A percentile compares a stretch with the other conserved stretches of the same genome.
These are phyloP conservation scores for Theristicus caerulescens DNA, from an alignment of 2,113 vertebrate genomes.

Conservation along the genomic window DNA sequence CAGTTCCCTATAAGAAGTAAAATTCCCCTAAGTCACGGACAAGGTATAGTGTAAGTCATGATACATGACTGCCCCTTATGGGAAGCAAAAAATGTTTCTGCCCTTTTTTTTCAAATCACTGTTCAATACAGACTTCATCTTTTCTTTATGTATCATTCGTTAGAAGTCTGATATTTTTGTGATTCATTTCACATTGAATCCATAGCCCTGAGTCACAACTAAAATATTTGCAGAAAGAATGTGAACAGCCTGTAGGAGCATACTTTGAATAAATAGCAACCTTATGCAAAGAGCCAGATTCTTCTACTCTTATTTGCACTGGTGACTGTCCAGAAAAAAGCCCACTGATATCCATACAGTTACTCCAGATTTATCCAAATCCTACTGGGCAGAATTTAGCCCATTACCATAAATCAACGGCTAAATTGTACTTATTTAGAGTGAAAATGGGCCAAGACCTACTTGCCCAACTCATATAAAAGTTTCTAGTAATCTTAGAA, in stretches of 20 bases:
- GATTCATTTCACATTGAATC: conserved; percentile 16
- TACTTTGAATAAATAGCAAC: conserved; percentile 54
- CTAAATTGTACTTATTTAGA: neutral
- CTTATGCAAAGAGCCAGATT: conserved; percentile 11
- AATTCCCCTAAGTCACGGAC: neutral
- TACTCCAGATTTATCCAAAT: neutral
- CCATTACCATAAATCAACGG: neutral
- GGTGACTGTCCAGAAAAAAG: neutral
- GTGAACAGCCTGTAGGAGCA: conserved; percentile 1
- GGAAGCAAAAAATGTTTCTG: neutral
- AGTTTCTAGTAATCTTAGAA: neutral
- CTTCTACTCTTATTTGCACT: neutral
- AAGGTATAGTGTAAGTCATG: neutral
- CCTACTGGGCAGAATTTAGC: neutral
- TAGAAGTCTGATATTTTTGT: conserved; percentile 12
- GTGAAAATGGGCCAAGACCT: neutral
- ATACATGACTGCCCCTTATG: neutral
- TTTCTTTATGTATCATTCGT: neutral
- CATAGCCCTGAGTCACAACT: conserved; percentile 13
- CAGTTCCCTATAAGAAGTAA: neutral
- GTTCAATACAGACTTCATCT: neutral
- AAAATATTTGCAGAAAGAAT: conserved; percentile 55
- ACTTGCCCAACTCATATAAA: neutral
- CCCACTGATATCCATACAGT: neutral
- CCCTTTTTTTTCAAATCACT: neutral